A percentile compares a stretch with the other conserved stretches of the same genome.
These are phyloP conservation scores for Catharus bicknelli DNA, from an alignment of 2,113 vertebrate genomes.

Conservation along the genomic window DNA sequence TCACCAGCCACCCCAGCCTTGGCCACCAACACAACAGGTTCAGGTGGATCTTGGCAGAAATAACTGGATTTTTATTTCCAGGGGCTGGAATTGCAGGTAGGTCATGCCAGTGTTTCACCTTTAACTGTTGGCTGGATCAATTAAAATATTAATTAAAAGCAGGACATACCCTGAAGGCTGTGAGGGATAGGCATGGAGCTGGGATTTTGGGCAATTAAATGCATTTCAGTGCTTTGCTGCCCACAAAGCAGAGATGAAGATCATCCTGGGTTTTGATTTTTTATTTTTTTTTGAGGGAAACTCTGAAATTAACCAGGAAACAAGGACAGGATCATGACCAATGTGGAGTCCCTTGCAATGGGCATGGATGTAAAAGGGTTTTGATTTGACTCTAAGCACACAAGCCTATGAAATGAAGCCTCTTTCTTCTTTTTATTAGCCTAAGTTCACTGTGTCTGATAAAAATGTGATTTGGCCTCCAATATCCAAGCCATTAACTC, in stretches of 20 bases:
- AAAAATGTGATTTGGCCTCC: not conserved
- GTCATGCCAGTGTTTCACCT: not conserved
- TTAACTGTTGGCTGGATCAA: not conserved
- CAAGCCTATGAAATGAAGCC: not conserved
- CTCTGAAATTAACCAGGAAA: not conserved
- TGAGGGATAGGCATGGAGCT: not conserved
- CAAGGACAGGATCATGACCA: not conserved
- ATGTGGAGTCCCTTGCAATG: not conserved
- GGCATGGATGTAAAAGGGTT: not conserved
- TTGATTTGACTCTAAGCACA: not conserved
- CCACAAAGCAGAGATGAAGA: not conserved
- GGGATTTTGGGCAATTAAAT: not conserved
- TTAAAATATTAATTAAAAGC: not conserved
- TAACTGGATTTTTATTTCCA: not conserved
- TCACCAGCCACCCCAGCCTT: not conserved
- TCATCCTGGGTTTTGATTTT: rapidly evolving
- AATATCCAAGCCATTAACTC: not conserved
- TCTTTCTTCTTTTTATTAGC: not conserved
- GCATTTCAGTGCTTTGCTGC: not conserved
- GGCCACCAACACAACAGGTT: not conserved
- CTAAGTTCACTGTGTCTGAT: not conserved
- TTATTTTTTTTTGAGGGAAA: not conserved
- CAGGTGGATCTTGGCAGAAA: not conserved
- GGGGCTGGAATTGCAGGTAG: not conserved
- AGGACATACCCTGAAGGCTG: not conserved